A percentile compares a stretch with the other conserved stretches of the same genome.
These are phyloP conservation scores for Sardinella longiceps DNA, from an alignment of 2,797 vertebrate genomes.

Conservation along the genomic window DNA sequence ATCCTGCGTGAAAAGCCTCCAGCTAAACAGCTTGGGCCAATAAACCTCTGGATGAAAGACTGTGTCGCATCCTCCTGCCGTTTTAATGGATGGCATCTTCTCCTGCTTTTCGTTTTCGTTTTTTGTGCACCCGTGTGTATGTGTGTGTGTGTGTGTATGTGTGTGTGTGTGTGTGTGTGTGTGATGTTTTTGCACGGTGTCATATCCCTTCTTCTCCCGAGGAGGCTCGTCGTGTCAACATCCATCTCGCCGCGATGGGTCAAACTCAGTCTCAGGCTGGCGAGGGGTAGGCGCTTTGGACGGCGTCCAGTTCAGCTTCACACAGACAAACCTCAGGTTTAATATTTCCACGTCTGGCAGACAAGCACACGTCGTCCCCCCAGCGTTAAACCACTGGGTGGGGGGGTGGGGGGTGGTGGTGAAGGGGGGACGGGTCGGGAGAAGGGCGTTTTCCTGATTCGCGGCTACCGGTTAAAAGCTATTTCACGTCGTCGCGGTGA, in stretches of 20 bases:
- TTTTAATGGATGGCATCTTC: slow-evolving; percentile 44
- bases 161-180: slow-evolving; percentile 17
- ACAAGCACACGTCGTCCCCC: slow-evolving; percentile 28
- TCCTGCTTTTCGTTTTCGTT: slow-evolving; percentile 16
- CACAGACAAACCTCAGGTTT: slow-evolving; percentile 39
- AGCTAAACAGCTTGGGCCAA: slow-evolving; percentile 53
- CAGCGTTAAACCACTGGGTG: slow-evolving; percentile 19
- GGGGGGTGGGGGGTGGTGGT: background rate
- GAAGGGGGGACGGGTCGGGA: background rate
- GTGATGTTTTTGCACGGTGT: slow-evolving; percentile 31
- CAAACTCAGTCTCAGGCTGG: background rate
- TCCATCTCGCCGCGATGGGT: slow-evolving; percentile 42
- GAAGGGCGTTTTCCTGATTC: slow-evolving; percentile 39
- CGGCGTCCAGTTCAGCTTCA: slow-evolving; percentile 2
- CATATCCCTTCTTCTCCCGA: slow-evolving; percentile 31
- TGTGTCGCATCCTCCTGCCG: slow-evolving; percentile 52
- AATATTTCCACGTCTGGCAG: slow-evolving; percentile 33
- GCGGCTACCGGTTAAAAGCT: slow-evolving; percentile 35
- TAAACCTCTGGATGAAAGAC: slow-evolving; percentile 59
- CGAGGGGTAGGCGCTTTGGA: slow-evolving; percentile 33
- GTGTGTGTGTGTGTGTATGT: slow-evolving; percentile 17
- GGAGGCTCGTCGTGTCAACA: slow-evolving; percentile 44
- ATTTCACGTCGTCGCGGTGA: slow-evolving; percentile 5
- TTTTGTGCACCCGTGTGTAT: background rate
- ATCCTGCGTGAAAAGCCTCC: slow-evolving; percentile 51